phyloP scores from a whole-genome alignment of 2,113 vertebrate genomes.

The Bos indicus region DNA sequence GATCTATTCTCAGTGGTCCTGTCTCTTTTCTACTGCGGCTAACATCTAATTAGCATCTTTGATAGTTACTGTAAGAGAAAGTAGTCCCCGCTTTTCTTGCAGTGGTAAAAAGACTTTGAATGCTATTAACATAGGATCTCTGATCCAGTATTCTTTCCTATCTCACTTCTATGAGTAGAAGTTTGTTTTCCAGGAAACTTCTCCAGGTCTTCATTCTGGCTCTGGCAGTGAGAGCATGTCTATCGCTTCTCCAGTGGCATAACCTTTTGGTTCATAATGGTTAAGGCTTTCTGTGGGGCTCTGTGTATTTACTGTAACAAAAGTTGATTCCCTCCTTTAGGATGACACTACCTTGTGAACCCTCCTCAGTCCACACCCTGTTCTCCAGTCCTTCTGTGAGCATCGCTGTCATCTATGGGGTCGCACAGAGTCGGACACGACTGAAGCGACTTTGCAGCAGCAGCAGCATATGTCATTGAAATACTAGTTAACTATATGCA shows the following conservation, averaged over 20 bases:
- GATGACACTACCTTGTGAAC: neutral
- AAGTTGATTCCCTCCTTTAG: neutral
- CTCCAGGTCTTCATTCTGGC: neutral
- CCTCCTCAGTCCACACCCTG: neutral
- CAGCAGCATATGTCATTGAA: neutral
- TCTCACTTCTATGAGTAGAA: neutral
- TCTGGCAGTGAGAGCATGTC: neutral
- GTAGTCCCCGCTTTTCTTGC: neutral
- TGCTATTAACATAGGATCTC: neutral
- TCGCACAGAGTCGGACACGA: fast-evolving
- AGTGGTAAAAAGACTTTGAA: neutral
- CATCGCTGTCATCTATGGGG: neutral
- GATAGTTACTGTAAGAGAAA: neutral
- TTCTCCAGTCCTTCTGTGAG: neutral
- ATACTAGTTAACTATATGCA: neutral
- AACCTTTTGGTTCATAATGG: neutral
- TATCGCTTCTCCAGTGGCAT: fast-evolving
- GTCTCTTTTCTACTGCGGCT: neutral
- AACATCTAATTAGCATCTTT: neutral
- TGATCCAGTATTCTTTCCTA: neutral
- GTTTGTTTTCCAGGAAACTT: neutral
- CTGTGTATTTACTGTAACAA: neutral
- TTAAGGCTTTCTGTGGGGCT: neutral
- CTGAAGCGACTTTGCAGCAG: neutral
- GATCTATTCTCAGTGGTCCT: neutral